These are phyloP conservation scores for Galbula dea DNA, from an alignment of 2,113 vertebrate species.

Conservation along the genomic window DNA sequence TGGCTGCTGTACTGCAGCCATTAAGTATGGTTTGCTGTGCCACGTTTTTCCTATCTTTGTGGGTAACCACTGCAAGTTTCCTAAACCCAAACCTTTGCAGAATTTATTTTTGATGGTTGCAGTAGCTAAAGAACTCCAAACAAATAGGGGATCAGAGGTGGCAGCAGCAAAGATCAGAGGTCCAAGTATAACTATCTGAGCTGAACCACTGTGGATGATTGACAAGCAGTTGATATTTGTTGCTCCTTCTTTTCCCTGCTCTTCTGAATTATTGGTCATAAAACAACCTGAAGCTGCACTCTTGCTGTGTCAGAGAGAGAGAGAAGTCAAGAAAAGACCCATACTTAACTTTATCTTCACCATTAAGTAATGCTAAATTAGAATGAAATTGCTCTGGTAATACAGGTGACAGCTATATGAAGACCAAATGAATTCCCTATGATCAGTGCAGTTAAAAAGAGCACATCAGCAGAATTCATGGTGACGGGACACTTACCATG, in stretches of 20 bases:
- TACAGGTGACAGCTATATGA: conserved; percentile 70
- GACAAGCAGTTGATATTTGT: conserved; percentile 66
- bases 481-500: not conserved
- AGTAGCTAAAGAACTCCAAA: conserved; percentile 33
- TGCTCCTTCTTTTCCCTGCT: conserved; percentile 21
- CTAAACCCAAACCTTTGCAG: not conserved
- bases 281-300: conserved; percentile 32
- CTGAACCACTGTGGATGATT: conserved; percentile 35
- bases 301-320: conserved; percentile 33
- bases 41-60: not conserved
- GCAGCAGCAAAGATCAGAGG: conserved; percentile 45
- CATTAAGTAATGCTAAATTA: conserved; percentile 70
- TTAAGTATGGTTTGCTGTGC: not conserved
- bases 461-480: conserved; percentile 36
- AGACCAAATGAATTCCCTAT: conserved; percentile 65
- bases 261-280: conserved; percentile 62
- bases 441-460: conserved; percentile 47
- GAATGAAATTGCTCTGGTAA: conserved; percentile 48
- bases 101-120: not conserved
- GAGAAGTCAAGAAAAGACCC: conserved; percentile 29
- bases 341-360: conserved; percentile 66
- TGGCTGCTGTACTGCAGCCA: not conserved
- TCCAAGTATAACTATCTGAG: conserved; percentile 36
- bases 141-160: conserved; percentile 35
- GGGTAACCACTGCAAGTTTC: not conserved